These are phyloP conservation scores for Yponomeuta malinellus DNA, from an alignment of 2,888 invertebrate genomes.

Conservation along the genomic window DNA sequence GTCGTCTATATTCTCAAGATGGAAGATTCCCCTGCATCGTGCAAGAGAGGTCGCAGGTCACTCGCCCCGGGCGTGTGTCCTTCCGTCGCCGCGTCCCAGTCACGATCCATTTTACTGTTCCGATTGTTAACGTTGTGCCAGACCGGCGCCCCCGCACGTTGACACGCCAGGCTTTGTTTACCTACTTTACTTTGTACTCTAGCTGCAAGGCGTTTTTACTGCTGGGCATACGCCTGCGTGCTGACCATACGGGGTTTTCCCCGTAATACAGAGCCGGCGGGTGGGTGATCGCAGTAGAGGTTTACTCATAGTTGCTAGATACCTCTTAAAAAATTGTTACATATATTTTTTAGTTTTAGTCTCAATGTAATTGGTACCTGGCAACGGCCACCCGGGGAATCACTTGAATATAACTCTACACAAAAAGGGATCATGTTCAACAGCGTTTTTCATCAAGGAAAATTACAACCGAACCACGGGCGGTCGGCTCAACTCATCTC, in stretches of 20 bases:
- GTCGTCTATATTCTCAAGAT: constrained; percentile 35
- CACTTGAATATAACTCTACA: constrained; percentile 15
- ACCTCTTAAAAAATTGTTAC: too few species aligned
- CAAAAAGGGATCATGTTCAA: neutral
- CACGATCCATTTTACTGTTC: constrained; percentile 67
- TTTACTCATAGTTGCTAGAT: too few species aligned
- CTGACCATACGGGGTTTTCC: too few species aligned
- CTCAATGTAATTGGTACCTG: too few species aligned
- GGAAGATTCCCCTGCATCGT: constrained; percentile 13
- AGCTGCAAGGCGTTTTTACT: neutral
- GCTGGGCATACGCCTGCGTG: too few species aligned
- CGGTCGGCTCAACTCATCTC: neutral
- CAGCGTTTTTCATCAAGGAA: neutral
- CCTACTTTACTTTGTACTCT: neutral
- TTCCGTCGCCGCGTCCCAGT: constrained; percentile 60
- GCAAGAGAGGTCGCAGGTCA: constrained; percentile 43
- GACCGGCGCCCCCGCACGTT: constrained; percentile 16
- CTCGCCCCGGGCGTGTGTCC: constrained; percentile 37
- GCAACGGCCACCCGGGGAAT: neutral
- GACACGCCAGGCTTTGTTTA: constrained; percentile 15
- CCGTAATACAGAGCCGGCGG: too few species aligned
- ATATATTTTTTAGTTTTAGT: too few species aligned
- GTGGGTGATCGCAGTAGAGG: too few species aligned
- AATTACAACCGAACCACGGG: neutral
- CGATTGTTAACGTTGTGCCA: constrained; percentile 41